Evolutionary conservation across 2,888 invertebrate genomes (phyloP).

Genomic region (Epinotia demarniana): DNA sequence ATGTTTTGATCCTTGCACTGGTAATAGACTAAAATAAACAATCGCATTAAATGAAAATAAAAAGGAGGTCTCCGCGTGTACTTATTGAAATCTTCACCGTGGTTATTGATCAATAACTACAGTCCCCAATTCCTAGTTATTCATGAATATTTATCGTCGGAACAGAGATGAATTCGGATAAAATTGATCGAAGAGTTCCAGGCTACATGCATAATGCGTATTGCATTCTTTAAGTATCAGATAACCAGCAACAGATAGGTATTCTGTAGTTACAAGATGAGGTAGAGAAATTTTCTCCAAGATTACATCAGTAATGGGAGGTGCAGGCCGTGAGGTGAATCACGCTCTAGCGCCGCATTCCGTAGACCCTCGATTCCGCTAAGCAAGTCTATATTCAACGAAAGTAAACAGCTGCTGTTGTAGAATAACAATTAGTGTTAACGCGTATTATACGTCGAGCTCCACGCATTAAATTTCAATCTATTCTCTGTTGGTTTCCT

Average conservation of each 20-base stretch:
- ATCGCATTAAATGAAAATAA: background rate
- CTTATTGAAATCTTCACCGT: too few relatives aligned
- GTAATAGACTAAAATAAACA: background rate
- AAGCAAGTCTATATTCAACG: conserved; percentile 74
- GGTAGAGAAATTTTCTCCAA: conserved; percentile 18
- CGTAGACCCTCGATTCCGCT: conserved; percentile 66
- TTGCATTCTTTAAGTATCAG: background rate
- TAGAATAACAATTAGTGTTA: conserved; percentile 79
- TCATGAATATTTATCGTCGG: background rate
- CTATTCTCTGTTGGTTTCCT: conserved; percentile 81
- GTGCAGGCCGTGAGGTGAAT: conserved; percentile 61
- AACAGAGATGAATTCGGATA: background rate
- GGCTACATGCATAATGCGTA: background rate
- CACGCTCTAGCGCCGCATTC: conserved; percentile 61
- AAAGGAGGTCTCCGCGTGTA: too few relatives aligned
- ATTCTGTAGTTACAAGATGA: conserved; percentile 8
- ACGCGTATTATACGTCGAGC: conserved; percentile 68
- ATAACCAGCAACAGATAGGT: background rate
- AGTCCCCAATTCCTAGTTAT: too few relatives aligned
- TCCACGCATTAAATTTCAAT: conserved; percentile 81
- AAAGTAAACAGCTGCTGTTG: conserved; percentile 81
- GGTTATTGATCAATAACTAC: too few relatives aligned
- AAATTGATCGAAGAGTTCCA: background rate
- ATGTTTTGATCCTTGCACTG: background rate
- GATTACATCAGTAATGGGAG: conserved; percentile 36